A percentile compares a stretch with the other conserved stretches of the same genome.
Evolutionary conservation across 2,113 vertebrate species (phyloP).

Genomic region (Anoplopoma fimbria): DNA sequence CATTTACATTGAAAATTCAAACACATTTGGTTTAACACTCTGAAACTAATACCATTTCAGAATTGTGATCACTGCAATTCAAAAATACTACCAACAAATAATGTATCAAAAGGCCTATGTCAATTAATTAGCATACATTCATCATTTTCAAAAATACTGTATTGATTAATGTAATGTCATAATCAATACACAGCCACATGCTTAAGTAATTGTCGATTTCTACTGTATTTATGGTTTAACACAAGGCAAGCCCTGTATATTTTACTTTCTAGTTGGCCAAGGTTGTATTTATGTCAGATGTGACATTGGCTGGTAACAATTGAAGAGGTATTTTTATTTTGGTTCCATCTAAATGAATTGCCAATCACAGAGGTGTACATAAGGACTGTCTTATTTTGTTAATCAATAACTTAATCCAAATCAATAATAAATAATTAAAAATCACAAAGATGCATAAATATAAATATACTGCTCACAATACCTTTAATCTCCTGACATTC

Average conservation of each 20-base stretch:
- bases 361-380: background rate
- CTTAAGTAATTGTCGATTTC: background rate
- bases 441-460: too few species aligned
- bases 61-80: background rate
- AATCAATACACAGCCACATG: background rate
- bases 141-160: background rate
- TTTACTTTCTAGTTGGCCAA: background rate
- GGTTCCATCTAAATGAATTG: background rate
- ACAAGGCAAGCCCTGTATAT: background rate
- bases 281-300: background rate
- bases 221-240: background rate
- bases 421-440: too few species aligned
- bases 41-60: background rate
- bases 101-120: too few species aligned
- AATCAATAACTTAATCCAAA: background rate
- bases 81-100: background rate
- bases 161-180: background rate
- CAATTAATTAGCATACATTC: background rate
- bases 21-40: background rate
- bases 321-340: background rate
- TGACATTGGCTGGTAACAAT: background rate
- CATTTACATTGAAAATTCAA: background rate
- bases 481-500: conserved; percentile 1
- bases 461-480: too few species aligned
- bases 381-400: background rate